phyloP scores from a whole-genome alignment of 2,797 vertebrate species.

The Myripristis jacobus region DNA sequence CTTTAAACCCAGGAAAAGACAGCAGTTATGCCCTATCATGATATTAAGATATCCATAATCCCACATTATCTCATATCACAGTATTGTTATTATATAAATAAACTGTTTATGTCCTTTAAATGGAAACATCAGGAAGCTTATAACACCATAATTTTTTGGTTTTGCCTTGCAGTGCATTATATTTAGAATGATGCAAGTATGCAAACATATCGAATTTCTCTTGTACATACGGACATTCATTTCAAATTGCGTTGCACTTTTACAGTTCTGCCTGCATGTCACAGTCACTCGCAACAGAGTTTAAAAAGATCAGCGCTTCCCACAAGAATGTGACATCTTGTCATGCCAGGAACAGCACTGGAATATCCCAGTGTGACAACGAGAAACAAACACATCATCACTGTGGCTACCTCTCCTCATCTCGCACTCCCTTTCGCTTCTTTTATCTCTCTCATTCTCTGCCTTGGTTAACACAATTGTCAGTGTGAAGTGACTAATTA shows the following conservation, averaged over 20 bases:
- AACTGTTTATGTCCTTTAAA: no score
- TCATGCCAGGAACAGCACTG: slow-evolving; percentile 12
- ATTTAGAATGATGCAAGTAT: background rate
- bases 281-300: background rate
- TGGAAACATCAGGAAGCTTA: background rate
- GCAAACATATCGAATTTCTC: background rate
- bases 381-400: slow-evolving; percentile 36
- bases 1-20: no score
- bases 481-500: slow-evolving; percentile 62
- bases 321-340: slow-evolving; percentile 15
- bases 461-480: slow-evolving; percentile 54
- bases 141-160: background rate
- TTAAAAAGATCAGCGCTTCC: slow-evolving; percentile 16
- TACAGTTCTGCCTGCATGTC: slow-evolving; percentile 3
- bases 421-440: slow-evolving; percentile 31
- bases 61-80: no score
- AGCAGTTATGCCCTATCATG: no score
- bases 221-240: background rate
- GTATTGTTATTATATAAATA: no score
- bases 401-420: slow-evolving; percentile 36
- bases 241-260: background rate
- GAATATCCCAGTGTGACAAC: slow-evolving; percentile 29
- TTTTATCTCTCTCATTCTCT: slow-evolving; percentile 13
- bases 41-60: no score
- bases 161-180: background rate